phyloP scores from a whole-genome alignment of 2,888 invertebrate species.

The Leucophenga maculata region DNA sequence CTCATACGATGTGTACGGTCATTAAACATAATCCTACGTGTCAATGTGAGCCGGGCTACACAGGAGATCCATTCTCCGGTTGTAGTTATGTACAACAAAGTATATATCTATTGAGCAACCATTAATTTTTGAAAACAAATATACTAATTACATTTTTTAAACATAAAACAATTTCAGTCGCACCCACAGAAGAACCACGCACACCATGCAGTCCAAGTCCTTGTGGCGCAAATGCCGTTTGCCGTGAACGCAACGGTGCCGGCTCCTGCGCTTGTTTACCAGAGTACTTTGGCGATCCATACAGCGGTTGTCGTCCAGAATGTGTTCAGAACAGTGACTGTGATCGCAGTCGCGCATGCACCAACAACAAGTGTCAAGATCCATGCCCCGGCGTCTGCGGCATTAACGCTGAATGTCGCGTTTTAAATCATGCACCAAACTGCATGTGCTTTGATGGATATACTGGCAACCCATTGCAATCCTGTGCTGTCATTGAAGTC shows the following conservation, averaged over 20 bases:
- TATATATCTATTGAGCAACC: conserved; percentile 51
- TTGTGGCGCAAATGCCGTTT: conserved; percentile 85
- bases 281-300: conserved; percentile 85
- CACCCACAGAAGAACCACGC: conserved; percentile 75
- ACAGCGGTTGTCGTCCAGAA: conserved; percentile 85
- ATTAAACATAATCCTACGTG: conserved; percentile 86
- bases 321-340: conserved; percentile 86
- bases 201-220: conserved; percentile 86
- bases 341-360: conserved; percentile 80
- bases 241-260: conserved; percentile 82
- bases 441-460: conserved; percentile 83
- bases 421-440: conserved; percentile 83
- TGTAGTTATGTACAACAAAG: conserved; percentile 76
- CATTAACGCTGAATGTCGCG: conserved; percentile 82
- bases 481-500: conserved; percentile 73
- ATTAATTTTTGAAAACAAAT: neutral
- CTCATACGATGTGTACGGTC: conserved; percentile 82
- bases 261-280: conserved; percentile 84
- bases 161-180: conserved; percentile 48
- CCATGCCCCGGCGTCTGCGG: conserved; percentile 86
- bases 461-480: conserved; percentile 81
- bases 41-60: conserved; percentile 81
- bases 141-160: conserved; percentile 21
- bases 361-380: conserved; percentile 84
- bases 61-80: conserved; percentile 84